phyloP scores from a whole-genome alignment of 2,797 vertebrate species.

The Loriculus beryllinus region DNA sequence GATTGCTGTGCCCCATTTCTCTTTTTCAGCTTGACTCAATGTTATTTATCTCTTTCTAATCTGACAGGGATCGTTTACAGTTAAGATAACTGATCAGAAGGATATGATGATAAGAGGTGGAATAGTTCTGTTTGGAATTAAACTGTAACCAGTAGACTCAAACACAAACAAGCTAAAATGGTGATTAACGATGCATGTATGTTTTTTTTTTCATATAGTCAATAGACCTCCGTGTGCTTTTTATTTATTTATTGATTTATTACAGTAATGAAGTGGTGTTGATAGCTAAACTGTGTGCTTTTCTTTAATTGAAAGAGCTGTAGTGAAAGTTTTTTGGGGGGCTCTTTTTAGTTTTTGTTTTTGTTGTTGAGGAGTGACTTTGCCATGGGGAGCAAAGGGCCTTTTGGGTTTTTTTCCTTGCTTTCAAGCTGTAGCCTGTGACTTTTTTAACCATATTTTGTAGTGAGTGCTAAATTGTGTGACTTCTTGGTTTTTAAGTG shows the following conservation, averaged over 20 bases:
- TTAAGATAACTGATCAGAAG: slow-evolving; percentile 97
- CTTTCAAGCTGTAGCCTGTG: slow-evolving; percentile 88
- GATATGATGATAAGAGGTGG: slow-evolving; percentile 96
- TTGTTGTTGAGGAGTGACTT: slow-evolving; percentile 82
- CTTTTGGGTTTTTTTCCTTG: slow-evolving; percentile 77
- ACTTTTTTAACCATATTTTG: slow-evolving; percentile 80
- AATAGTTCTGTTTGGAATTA: slow-evolving; percentile 96
- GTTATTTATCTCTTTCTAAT: slow-evolving; percentile 99
- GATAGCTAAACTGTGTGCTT: slow-evolving; percentile 98
- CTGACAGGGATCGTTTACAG: slow-evolving; percentile 97
- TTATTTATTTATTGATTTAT: slow-evolving; percentile 69
- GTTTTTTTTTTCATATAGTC: slow-evolving; percentile 93
- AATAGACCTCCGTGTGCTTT: slow-evolving; percentile 95
- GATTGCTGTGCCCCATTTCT: slow-evolving; percentile 75
- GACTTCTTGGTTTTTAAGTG: slow-evolving; percentile 74
- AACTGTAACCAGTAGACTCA: slow-evolving; percentile 98
- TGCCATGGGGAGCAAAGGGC: slow-evolving; percentile 82
- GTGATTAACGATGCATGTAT: slow-evolving; percentile 99
- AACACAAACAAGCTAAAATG: slow-evolving; percentile 96
- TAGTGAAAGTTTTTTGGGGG: slow-evolving; percentile 81
- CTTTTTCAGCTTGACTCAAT: slow-evolving; percentile 90
- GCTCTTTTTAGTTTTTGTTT: slow-evolving; percentile 78
- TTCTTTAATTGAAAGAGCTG: slow-evolving; percentile 87
- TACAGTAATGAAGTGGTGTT: slow-evolving; percentile 99
- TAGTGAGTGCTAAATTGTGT: slow-evolving; percentile 85